phyloP scores from a whole-genome alignment of 2,888 invertebrate species.

The Ischnura elegans region DNA sequence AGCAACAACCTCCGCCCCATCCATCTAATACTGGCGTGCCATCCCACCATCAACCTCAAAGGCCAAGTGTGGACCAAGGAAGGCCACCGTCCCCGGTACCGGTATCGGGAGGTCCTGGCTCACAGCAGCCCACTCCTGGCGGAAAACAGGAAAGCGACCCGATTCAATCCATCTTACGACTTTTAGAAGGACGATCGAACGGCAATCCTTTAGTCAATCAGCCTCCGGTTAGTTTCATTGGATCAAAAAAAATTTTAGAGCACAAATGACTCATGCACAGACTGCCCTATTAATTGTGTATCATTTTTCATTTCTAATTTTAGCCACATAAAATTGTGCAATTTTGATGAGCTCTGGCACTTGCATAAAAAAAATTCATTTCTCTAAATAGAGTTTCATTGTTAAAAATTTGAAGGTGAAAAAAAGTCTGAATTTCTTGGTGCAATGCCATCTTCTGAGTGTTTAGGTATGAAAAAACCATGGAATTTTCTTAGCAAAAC shows the following conservation, averaged over 20 bases:
- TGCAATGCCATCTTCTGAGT: background rate
- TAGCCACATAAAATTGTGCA: no score
- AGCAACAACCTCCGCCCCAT: slow-evolving; percentile 72
- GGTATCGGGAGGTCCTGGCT: slow-evolving; percentile 71
- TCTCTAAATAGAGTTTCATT: no score
- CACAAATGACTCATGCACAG: no score
- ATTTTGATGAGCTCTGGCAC: no score
- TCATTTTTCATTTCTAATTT: no score
- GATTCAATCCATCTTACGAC: slow-evolving; percentile 76
- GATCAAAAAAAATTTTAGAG: background rate
- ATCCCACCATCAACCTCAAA: slow-evolving; percentile 25
- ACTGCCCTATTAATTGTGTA: no score
- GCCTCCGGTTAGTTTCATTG: slow-evolving; percentile 41
- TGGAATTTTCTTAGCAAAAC: no score
- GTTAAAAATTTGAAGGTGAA: no score
- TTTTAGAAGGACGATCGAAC: slow-evolving; percentile 74
- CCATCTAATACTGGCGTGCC: slow-evolving; percentile 71
- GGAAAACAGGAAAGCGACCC: slow-evolving; percentile 71
- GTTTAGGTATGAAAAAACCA: no score
- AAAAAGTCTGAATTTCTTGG: background rate
- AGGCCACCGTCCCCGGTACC: slow-evolving; percentile 69
- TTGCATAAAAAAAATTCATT: no score
- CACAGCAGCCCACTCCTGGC: slow-evolving; percentile 55
- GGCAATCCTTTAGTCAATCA: slow-evolving; percentile 47
- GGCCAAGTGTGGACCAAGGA: slow-evolving; percentile 40